Conservation (phyloP, 2,797 vertebrate genomes). For the Carapus acus region DNA sequence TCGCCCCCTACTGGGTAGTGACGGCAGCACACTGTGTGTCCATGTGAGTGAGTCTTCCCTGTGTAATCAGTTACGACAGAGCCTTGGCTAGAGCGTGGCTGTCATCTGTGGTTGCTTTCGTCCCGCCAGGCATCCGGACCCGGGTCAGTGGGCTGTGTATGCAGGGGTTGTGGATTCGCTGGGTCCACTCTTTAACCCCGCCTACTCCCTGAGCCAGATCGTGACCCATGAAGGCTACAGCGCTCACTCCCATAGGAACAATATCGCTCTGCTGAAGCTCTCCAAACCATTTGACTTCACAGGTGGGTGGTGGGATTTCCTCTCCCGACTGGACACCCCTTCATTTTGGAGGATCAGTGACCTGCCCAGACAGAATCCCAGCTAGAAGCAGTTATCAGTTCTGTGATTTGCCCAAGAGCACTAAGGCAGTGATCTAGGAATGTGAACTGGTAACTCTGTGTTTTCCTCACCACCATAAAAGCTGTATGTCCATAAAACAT, state of each 20-base stretch:
- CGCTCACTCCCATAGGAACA: conserved; percentile 68
- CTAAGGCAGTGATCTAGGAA: too few species aligned
- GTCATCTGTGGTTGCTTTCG: background rate
- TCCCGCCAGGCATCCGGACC: conserved; percentile 45
- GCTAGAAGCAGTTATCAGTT: too few species aligned
- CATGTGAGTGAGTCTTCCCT: conserved; percentile 57
- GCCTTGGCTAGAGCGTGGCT: background rate
- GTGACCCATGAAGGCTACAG: conserved; percentile 72
- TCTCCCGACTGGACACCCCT: too few species aligned
- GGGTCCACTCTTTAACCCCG: conserved; percentile 33
- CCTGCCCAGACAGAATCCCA: too few species aligned
- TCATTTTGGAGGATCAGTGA: too few species aligned
- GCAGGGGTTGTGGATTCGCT: conserved; percentile 66
- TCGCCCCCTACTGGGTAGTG: conserved; percentile 79
- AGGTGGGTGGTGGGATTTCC: conserved; percentile 57
- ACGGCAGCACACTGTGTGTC: conserved; percentile 82
- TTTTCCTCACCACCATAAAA: too few species aligned
- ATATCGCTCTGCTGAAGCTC: conserved; percentile 82
- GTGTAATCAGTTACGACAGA: background rate
- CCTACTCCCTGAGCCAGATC: conserved; percentile 61
- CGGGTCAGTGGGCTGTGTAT: conserved; percentile 68
- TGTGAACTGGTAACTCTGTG: too few species aligned
- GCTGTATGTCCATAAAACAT: too few species aligned
- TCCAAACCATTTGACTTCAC: conserved; percentile 57
- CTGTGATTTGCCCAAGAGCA: too few species aligned